Evolutionary conservation across 2,888 invertebrate genomes (phyloP), one percentile per base, ranked within the genome.

Genomic region (Zhuqinia jingwanae): DNA sequence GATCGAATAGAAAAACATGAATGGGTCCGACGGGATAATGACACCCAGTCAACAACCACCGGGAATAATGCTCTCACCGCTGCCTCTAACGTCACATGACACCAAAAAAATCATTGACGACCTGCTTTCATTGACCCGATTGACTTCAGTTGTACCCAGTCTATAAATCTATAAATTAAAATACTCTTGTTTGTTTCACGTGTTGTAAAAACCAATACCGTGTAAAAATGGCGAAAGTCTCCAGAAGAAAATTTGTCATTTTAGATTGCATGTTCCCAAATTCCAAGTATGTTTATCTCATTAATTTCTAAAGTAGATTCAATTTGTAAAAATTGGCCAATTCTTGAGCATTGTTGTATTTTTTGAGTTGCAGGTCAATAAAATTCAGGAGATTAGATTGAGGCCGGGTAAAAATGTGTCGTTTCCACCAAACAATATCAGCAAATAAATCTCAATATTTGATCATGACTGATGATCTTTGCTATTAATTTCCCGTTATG

Each of bases 1-100:
- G 96, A 96, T 89, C 94, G 96, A 87, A 95, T 97, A 81, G 92
- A 96, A 81, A 94, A 95, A 76, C 96, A 96, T 92, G 95, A 95
- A 89, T 97, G 97, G 97, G 89, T 90, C 10, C 89, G 89, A 1
- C 85, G 90, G 17, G 85, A 86, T 20, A 53, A 30, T 27, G 85
- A 86, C 13, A 25, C 22, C 5, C 79, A 73, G 15, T 80, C 80
- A 1, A 76, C 79, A 1, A 86, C 85, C 11, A 53, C 60, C 11
- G 85, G 85, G 0, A 76, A 17, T 20, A 76, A 17, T 22, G 56
- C 75, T 2, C 27, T 79, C 13, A 85, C 15, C 22, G 68, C 68
- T 22, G n/a, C 70, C 20, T 73, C 79, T 22, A 79, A 79, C 30
- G 70, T 13, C 45, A 47, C 70, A 25, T 70, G 47, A 70, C 50